phyloP scores from a whole-genome alignment of 2,113 vertebrate species.

The Acrocephalus kingi region DNA sequence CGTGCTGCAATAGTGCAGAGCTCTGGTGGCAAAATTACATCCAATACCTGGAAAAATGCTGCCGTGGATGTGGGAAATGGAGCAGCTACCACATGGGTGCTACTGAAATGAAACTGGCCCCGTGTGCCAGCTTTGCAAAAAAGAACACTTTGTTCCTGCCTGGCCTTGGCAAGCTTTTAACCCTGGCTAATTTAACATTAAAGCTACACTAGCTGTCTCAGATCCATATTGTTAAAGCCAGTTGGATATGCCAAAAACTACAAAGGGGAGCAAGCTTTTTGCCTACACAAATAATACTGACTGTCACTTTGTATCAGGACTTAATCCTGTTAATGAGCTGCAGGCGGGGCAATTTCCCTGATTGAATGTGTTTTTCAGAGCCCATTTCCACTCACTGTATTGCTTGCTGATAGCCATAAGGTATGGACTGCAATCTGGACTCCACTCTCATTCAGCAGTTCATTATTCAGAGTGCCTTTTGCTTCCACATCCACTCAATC shows the following conservation, averaged over 20 bases:
- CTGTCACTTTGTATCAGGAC: conserved; percentile 70
- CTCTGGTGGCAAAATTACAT: background rate
- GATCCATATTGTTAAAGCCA: conserved; percentile 71
- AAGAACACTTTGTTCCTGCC: conserved; percentile 68
- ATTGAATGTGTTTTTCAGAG: conserved; percentile 55
- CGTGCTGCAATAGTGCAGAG: fast-evolving
- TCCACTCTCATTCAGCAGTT: conserved; percentile 23
- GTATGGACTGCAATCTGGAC: background rate
- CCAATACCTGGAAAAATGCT: background rate
- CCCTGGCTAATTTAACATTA: conserved; percentile 67
- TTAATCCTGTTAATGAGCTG: conserved; percentile 69
- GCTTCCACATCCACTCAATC: background rate
- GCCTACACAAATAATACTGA: conserved; percentile 70
- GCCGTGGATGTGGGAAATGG: background rate
- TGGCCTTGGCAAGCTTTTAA: conserved; percentile 61
- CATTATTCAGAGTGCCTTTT: conserved; percentile 12
- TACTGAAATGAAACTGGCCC: conserved; percentile 50
- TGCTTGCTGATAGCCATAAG: conserved; percentile 13
- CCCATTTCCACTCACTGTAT: conserved; percentile 11
- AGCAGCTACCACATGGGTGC: conserved; percentile 52
- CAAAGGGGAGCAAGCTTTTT: conserved; percentile 50
- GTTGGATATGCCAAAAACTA: conserved; percentile 67
- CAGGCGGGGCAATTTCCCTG: conserved; percentile 63
- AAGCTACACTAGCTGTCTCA: conserved; percentile 64
- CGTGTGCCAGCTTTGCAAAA: conserved; percentile 35